Evolutionary conservation across 2,113 vertebrate genomes (phyloP), one percentile per base, ranked within the genome.

Genomic region (Rhinopomastus cyanomelas): DNA sequence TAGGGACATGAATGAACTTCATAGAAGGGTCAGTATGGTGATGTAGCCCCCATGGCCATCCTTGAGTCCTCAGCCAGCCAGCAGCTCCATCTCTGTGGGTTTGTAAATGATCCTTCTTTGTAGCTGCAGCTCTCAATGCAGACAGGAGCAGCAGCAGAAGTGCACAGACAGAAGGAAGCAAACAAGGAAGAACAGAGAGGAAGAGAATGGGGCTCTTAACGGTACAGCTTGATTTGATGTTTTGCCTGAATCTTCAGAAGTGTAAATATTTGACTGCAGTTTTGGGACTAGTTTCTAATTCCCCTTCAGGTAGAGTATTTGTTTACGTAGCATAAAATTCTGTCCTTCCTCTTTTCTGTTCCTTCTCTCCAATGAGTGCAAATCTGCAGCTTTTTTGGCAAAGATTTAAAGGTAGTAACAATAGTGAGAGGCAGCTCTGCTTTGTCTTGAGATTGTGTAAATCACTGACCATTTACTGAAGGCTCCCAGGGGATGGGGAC

Each of bases 231-330:
- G 90, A 94, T 96, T 95, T 96, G 82, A 88, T 92, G 80, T 95
- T 96, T 95, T 94, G 79, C 93, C 76, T 91, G 90, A 91, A 87
- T 91, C 85, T 96, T 91, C 93, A 88, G 68, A 94, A 96, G 88
- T 91, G 88, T 94, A 96, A 96, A 95, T 93, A 95, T 95, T 95
- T 95, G 86, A 71, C 80, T 94, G 83, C 69, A 57, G 68, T 90
- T 96, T 95, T 88, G 74, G 84, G 86, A 84, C 6, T 75, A 90
- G 88, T 67, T 69, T 89, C 78, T 78, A 72, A 93, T 92, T 90
- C 84, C 74, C 95, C 92, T 93, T 95, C 92, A 96, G 95, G 89
- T 93, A 92, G 59, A 90, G 86, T 94, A 93, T 90, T 94, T 94
- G 86, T 96, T 96, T 95, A 92, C 87, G 81, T 5, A 81, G 81